phyloP scores from a whole-genome alignment of 2,888 invertebrate species.

The Brenthis hecate region DNA sequence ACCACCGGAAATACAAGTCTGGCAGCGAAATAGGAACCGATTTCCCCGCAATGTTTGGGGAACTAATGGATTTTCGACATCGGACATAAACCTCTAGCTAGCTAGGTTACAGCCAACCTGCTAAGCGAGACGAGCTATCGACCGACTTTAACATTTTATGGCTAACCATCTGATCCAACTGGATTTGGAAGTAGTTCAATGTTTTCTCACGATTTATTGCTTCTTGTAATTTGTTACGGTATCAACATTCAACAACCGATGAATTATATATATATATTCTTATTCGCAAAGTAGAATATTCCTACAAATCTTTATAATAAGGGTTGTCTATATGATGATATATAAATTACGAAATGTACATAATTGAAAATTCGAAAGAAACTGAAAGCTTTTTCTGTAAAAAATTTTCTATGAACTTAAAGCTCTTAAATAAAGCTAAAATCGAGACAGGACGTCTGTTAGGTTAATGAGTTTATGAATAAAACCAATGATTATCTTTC shows the following conservation, averaged over 20 bases:
- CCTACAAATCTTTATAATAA: too few relatives aligned
- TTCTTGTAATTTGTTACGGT: background rate
- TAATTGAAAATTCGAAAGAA: too few relatives aligned
- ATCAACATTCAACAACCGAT: background rate
- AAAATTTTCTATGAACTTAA: too few relatives aligned
- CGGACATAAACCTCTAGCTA: background rate
- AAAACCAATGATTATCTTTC: too few relatives aligned
- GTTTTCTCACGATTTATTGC: slow-evolving; percentile 18
- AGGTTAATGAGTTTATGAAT: too few relatives aligned
- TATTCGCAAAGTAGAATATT: background rate
- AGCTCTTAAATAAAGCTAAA: too few relatives aligned
- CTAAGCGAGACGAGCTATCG: slow-evolving; percentile 2
- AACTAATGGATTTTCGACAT: slow-evolving; percentile 32
- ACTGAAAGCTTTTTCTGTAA: too few relatives aligned
- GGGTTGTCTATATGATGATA: too few relatives aligned
- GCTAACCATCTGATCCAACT: slow-evolving; percentile 3
- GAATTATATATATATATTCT: background rate
- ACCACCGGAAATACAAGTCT: slow-evolving; percentile 24
- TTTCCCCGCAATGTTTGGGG: slow-evolving; percentile 31
- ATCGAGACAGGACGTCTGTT: too few relatives aligned
- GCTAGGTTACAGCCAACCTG: slow-evolving; percentile 6
- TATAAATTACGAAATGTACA: too few relatives aligned
- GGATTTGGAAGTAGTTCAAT: slow-evolving; percentile 17
- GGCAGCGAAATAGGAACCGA: slow-evolving; percentile 20
- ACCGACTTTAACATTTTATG: slow-evolving; percentile 19